Percentiles rank a stretch among this genome's conserved stretches.
Evolutionary conservation across 2,888 invertebrate species (phyloP).

Genomic region (Rotaria socialis): DNA sequence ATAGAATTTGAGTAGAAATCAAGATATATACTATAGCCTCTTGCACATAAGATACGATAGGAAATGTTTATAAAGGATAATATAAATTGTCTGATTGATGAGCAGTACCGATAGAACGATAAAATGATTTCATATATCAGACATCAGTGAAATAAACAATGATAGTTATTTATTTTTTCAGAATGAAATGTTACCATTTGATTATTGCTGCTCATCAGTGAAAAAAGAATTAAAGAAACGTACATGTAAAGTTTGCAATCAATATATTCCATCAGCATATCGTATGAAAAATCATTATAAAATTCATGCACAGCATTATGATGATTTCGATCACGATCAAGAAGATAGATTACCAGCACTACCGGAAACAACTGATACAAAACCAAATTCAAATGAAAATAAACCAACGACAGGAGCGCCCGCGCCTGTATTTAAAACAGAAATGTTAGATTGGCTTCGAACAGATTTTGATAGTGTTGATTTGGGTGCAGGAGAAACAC

Average conservation of each 20-base stretch:
- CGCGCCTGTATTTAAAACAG: neutral
- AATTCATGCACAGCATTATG: constrained; percentile 9
- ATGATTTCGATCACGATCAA: neutral
- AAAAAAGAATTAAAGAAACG: constrained; percentile 21
- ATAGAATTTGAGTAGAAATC: neutral
- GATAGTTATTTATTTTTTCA: neutral
- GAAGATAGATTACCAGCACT: neutral
- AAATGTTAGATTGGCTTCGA: neutral
- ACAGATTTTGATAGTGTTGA: neutral
- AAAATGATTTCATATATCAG: too few species aligned
- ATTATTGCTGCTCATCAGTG: neutral
- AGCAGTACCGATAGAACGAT: too few species aligned
- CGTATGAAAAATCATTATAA: neutral
- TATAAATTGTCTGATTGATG: too few species aligned
- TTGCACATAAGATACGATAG: too few species aligned
- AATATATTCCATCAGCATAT: neutral
- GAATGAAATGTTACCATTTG: neutral
- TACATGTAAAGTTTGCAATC: neutral
- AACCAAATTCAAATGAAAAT: neutral
- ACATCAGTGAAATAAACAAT: neutral
- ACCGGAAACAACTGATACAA: neutral
- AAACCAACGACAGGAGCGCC: neutral
- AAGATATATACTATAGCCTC: too few species aligned
- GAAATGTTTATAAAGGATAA: too few species aligned
- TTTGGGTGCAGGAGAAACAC: too few species aligned